phyloP scores from a whole-genome alignment of 2,797 vertebrate genomes.

The Nothura maculosa region DNA sequence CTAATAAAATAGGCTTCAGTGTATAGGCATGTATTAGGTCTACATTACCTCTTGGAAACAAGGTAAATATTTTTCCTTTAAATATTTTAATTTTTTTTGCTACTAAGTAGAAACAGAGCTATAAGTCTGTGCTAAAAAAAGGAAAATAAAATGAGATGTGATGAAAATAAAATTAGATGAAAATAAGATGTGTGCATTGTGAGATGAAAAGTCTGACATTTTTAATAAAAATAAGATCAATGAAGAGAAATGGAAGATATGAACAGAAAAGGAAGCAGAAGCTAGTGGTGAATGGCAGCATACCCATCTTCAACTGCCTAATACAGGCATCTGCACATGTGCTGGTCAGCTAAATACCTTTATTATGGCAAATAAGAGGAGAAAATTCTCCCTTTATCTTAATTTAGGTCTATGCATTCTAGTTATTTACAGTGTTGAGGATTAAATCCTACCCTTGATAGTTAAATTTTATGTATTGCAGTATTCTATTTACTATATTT shows the following conservation, averaged over 20 bases:
- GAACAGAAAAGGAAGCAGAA: not conserved
- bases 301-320: not conserved
- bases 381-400: not conserved
- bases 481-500: not conserved
- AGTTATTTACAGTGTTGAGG: not conserved
- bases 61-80: not conserved
- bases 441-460: not conserved
- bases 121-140: not conserved
- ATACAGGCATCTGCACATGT: not conserved
- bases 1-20: not conserved
- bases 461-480: not conserved
- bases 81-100: not conserved
- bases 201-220: not conserved
- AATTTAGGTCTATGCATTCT: not conserved
- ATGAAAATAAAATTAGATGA: too few species aligned
- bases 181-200: too few species aligned
- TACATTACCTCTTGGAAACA: not conserved
- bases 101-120: not conserved
- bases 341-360: not conserved
- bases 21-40: too few species aligned
- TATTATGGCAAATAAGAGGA: not conserved
- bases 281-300: not conserved
- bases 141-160: not conserved
- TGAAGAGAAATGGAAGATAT: not conserved
- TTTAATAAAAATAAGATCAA: not conserved